phyloP scores from a whole-genome alignment of 2,888 invertebrate genomes.

The Embidobia sp. region DNA sequence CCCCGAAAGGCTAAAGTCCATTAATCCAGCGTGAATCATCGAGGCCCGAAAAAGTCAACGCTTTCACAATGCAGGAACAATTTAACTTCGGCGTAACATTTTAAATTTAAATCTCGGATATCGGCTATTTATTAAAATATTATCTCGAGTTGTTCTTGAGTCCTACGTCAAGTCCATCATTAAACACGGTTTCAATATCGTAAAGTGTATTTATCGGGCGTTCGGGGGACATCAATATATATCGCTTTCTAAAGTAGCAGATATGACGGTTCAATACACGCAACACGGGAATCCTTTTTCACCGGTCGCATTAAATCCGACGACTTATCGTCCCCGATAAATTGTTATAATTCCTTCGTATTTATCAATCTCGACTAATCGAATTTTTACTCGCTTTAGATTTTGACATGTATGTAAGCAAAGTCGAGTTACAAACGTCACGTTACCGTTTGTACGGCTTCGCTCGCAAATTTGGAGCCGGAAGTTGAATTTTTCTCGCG shows the following conservation, averaged over 20 bases:
- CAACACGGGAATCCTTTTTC: conserved; percentile 62
- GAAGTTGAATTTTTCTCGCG: too few species aligned
- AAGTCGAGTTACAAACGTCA: too few species aligned
- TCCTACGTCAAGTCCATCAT: conserved; percentile 46
- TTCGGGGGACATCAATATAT: conserved; percentile 54
- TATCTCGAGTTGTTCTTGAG: conserved; percentile 44
- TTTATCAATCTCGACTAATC: too few species aligned
- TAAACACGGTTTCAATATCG: conserved; percentile 56
- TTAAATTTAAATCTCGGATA: conserved; percentile 54
- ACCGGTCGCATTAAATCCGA: conserved; percentile 45
- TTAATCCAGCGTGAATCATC: conserved; percentile 20
- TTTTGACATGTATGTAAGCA: too few species aligned
- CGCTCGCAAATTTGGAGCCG: too few species aligned
- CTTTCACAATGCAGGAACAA: conserved; percentile 42
- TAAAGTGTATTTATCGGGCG: conserved; percentile 57
- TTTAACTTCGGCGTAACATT: conserved; percentile 36
- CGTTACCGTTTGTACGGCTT: too few species aligned
- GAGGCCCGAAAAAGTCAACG: conserved; percentile 15
- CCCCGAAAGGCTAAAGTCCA: too few species aligned
- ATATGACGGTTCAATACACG: conserved; percentile 57
- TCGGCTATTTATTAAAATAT: conserved; percentile 61
- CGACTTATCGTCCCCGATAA: conserved; percentile 37
- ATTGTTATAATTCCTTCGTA: conserved; percentile 55
- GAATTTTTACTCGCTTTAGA: too few species aligned
- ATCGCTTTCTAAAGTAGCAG: conserved; percentile 61